Conservation (phyloP, 2,797 vertebrate species). For the Manis crassicaudata region DNA sequence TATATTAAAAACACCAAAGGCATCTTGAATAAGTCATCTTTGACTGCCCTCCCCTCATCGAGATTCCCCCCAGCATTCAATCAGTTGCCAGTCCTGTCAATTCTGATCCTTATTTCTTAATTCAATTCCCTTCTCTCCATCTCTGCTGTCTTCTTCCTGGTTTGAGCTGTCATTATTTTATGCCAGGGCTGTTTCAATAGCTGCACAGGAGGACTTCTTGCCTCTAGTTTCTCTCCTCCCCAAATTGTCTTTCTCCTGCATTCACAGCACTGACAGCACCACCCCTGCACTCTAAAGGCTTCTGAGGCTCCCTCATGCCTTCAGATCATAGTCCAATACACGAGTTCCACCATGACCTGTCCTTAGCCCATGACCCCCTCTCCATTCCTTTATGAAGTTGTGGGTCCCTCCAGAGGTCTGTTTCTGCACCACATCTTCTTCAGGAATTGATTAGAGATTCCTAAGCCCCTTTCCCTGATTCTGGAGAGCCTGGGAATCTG, state of each 20-base stretch:
- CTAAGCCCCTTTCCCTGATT: neutral
- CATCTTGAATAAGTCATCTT: neutral
- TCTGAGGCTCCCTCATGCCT: neutral
- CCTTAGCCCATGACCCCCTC: neutral
- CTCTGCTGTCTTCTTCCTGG: neutral
- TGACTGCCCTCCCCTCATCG: neutral
- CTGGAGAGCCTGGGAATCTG: neutral
- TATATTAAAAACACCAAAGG: neutral
- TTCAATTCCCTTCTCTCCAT: neutral
- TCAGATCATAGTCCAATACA: neutral
- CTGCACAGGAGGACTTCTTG: neutral
- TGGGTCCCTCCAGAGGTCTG: neutral
- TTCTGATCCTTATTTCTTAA: neutral
- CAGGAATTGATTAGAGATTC: neutral
- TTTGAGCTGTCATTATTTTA: accelerated
- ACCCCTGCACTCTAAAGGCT: neutral
- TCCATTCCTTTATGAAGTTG: neutral
- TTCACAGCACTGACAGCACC: accelerated
- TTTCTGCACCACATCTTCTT: neutral
- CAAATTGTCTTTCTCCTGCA: accelerated
- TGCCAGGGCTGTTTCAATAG: neutral
- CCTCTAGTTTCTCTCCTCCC: neutral
- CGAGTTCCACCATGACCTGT: neutral
- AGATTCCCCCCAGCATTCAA: too few relatives aligned
- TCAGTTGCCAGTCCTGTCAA: neutral